phyloP scores from a whole-genome alignment of 2,888 invertebrate species.

The Hypomecis punctinalis region DNA sequence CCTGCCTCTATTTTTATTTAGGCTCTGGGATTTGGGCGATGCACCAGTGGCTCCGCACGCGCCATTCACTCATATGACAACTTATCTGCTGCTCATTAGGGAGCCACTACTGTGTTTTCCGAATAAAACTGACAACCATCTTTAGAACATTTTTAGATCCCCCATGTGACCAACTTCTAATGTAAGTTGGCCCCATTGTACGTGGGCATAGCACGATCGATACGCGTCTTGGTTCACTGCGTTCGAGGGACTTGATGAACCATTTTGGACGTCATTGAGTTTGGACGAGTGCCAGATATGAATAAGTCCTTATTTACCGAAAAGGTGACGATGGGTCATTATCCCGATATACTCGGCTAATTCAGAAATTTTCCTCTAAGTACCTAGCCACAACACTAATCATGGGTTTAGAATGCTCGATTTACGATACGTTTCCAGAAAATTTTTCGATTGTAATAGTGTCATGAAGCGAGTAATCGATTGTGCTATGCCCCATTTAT shows the following conservation, averaged over 20 bases:
- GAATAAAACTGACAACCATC: not conserved
- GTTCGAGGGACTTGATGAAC: slow-evolving; percentile 27
- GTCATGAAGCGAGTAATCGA: slow-evolving; percentile 30
- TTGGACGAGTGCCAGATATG: slow-evolving; percentile 35
- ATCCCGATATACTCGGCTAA: slow-evolving; percentile 9
- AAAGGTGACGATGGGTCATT: slow-evolving; percentile 29
- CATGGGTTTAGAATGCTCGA: not conserved
- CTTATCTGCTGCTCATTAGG: not conserved
- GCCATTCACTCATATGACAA: slow-evolving; percentile 43
- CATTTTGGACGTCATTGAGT: slow-evolving; percentile 29
- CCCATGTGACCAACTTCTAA: not conserved
- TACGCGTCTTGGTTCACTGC: slow-evolving; percentile 33
- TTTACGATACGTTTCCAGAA: not conserved
- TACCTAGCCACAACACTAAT: not conserved
- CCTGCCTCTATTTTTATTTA: slow-evolving; percentile 71
- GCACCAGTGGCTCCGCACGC: slow-evolving; percentile 70
- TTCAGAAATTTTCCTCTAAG: slow-evolving; percentile 1
- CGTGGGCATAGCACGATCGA: slow-evolving; percentile 25
- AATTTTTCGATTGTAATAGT: slow-evolving; percentile 13
- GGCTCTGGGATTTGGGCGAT: slow-evolving; percentile 72
- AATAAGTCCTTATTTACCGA: slow-evolving; percentile 32
- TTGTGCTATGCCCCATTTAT: slow-evolving; percentile 35
- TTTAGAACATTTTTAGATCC: not conserved
- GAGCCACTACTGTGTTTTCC: slow-evolving; percentile 8
- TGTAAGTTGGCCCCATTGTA: slow-evolving; percentile 1